Evolutionary conservation across 2,888 invertebrate genomes (phyloP).

Genomic region (Cylloceria caligata): DNA sequence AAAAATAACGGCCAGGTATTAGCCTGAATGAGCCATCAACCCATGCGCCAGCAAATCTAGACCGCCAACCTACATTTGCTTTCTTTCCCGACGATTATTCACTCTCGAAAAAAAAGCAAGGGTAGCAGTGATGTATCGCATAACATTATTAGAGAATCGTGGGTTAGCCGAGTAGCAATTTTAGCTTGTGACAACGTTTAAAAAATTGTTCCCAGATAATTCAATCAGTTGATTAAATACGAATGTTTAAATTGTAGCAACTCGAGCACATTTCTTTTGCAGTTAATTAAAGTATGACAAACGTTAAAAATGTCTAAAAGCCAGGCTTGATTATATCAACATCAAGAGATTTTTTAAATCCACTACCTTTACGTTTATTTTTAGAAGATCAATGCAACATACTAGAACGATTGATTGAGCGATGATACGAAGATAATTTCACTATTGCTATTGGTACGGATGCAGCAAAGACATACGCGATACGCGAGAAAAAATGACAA

Average conservation of each 20-base stretch:
- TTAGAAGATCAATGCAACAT: too few species aligned
- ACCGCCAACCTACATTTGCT: conserved; percentile 10
- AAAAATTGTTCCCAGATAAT: background rate
- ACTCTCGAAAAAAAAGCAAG: background rate
- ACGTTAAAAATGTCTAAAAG: too few species aligned
- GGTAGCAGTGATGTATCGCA: conserved; percentile 52
- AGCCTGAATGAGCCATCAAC: conserved; percentile 55
- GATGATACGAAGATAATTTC: background rate
- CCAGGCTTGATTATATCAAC: too few species aligned
- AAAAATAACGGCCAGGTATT: conserved; percentile 35
- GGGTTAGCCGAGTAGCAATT: background rate
- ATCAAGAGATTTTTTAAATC: too few species aligned
- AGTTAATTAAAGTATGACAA: too few species aligned
- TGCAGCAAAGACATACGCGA: background rate
- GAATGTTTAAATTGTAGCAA: too few species aligned
- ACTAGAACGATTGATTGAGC: too few species aligned
- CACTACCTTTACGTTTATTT: too few species aligned
- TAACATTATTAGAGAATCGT: conserved; percentile 34
- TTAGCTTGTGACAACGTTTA: background rate
- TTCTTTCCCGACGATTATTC: conserved; percentile 22
- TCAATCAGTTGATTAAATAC: background rate
- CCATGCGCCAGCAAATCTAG: conserved; percentile 13
- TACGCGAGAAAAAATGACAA: background rate
- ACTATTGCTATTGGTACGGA: background rate
- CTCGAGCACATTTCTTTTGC: too few species aligned